A percentile compares a stretch with the other conserved stretches of the same genome.
Evolutionary conservation across 1,140 invertebrate species (phyloP).

Genomic region (Tribolium madens): DNA sequence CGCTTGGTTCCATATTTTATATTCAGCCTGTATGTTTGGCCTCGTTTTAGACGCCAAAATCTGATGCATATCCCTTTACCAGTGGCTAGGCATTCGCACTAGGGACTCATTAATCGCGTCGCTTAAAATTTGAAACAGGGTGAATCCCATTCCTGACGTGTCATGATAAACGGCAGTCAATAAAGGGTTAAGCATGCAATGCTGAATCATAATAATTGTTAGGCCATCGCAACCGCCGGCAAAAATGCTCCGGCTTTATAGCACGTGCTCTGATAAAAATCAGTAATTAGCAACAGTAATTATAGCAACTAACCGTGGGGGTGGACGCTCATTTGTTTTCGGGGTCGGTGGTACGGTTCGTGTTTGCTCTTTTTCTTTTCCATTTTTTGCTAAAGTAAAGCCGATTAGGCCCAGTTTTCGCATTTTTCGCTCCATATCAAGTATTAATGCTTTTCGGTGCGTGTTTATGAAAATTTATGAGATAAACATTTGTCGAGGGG

Average conservation of each 20-base stretch:
- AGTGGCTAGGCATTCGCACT: neutral
- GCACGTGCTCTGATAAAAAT: conserved; percentile 65
- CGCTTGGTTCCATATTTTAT: too few relatives aligned
- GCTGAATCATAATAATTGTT: conserved; percentile 64
- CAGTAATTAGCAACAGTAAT: conserved; percentile 65
- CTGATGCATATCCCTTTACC: neutral
- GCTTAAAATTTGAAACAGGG: conserved; percentile 57
- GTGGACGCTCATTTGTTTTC: conserved; percentile 52
- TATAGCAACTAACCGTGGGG: conserved; percentile 64
- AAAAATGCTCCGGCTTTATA: conserved; percentile 60
- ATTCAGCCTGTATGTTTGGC: too few relatives aligned
- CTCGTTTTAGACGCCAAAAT: neutral
- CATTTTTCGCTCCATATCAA: conserved; percentile 5
- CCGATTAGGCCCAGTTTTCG: conserved; percentile 19
- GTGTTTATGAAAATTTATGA: conserved; percentile 46
- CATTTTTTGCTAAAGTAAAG: neutral
- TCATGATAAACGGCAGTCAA: conserved; percentile 60
- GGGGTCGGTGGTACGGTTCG: conserved; percentile 50
- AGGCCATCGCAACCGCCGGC: conserved; percentile 48
- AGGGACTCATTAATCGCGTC: conserved; percentile 47
- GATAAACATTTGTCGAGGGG: conserved; percentile 23
- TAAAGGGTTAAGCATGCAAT: conserved; percentile 63
- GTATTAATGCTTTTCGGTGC: conserved; percentile 31
- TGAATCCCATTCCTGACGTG: conserved; percentile 55
- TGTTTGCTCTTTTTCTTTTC: conserved; percentile 54